These are phyloP conservation scores for Argynnis bischoffii DNA, from an alignment of 2,888 invertebrate genomes.

Conservation along the genomic window DNA sequence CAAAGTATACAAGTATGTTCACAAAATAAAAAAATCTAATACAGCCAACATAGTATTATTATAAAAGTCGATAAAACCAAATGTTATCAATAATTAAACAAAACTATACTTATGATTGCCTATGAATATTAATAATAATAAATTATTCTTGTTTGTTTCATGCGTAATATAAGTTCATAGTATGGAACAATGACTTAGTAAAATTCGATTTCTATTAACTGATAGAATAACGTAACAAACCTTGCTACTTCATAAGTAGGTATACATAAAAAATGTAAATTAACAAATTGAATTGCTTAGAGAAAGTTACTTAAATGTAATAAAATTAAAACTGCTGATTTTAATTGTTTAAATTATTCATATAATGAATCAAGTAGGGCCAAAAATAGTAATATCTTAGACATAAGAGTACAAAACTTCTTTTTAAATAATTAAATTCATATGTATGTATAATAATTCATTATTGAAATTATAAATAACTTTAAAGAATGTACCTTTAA, in stretches of 20 bases:
- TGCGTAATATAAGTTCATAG: constrained; percentile 3
- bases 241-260: constrained; percentile 2
- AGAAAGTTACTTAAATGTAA: too few species aligned
- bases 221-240: background rate
- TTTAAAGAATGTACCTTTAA: constrained; percentile 1
- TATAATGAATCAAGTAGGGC: too few species aligned
- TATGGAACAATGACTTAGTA: constrained; percentile 11
- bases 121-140: background rate
- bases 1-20: constrained; percentile 1
- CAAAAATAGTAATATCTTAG: too few species aligned
- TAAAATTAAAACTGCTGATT: too few species aligned
- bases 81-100: background rate
- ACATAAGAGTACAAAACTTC: too few species aligned
- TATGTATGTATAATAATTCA: too few species aligned
- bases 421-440: too few species aligned
- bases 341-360: too few species aligned
- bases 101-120: constrained; percentile 2
- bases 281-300: too few species aligned
- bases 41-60: too few species aligned
- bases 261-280: background rate
- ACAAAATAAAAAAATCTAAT: background rate
- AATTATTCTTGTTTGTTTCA: background rate
- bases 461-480: background rate
- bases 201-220: background rate
- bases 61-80: too few species aligned